These are phyloP conservation scores for Porites lobata DNA, from an alignment of 92 coral and sea anemone species.

Conservation along the genomic window DNA sequence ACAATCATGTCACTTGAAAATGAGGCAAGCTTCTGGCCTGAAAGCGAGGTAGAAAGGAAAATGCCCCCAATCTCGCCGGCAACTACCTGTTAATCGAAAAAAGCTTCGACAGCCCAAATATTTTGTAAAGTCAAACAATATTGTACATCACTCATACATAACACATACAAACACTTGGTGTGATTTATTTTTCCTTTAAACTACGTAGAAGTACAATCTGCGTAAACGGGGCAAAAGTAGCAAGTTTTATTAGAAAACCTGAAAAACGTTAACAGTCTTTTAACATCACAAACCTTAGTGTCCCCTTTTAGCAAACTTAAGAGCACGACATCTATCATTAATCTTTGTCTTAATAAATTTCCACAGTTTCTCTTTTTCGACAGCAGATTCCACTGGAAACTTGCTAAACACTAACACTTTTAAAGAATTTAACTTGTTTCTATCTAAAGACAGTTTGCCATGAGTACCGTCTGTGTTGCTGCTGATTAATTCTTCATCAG, in stretches of 20 bases:
- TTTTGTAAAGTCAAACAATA: no score
- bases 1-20: no score
- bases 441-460: constrained; percentile 17
- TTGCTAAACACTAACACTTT: constrained; percentile 38
- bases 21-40: no score
- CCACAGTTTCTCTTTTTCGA: constrained; percentile 29
- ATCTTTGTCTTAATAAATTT: neutral
- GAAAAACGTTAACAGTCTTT: no score
- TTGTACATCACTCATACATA: neutral
- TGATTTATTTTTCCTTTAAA: constrained; percentile 5
- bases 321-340: constrained; percentile 25
- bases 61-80: no score
- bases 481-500: constrained; percentile 21
- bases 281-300: neutral
- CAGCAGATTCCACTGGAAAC: constrained; percentile 36
- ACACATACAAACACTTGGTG: constrained; percentile 16
- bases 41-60: no score
- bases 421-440: constrained; percentile 23
- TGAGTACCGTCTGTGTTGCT: constrained; percentile 43
- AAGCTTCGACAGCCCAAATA: no score
- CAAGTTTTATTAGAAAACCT: neutral
- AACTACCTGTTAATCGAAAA: no score
- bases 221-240: constrained; percentile 7
- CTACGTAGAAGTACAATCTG: constrained; percentile 15
- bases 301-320: constrained; percentile 17